phyloP scores from a whole-genome alignment of 2,888 invertebrate species.

The Drosophila flavopinicola region DNA sequence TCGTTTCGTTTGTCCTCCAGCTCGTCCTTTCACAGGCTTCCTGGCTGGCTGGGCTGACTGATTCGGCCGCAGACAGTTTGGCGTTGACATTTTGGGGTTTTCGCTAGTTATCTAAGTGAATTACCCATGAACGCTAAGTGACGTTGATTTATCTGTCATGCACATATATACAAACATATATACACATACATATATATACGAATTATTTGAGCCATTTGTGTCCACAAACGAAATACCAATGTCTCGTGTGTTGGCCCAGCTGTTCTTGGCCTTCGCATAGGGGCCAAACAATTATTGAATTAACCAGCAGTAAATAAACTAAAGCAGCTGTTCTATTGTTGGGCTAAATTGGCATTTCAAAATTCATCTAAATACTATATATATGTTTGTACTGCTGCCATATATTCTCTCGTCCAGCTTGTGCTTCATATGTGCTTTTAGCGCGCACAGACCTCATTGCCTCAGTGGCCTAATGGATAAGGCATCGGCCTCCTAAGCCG shows the following conservation, averaged over 20 bases:
- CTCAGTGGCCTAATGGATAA: conserved; percentile 72
- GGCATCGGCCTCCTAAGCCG: conserved; percentile 72
- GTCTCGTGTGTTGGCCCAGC: conserved; percentile 38
- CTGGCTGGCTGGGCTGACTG: conserved; percentile 31
- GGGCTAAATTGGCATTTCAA: conserved; percentile 25
- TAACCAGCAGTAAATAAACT: conserved; percentile 29
- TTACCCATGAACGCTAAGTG: conserved; percentile 68
- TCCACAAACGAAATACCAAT: conserved; percentile 20
- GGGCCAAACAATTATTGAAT: conserved; percentile 40
- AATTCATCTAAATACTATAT: conserved; percentile 11
- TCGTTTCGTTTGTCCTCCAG: conserved; percentile 19
- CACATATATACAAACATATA: conserved; percentile 28
- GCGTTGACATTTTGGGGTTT: conserved; percentile 61
- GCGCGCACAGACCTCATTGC: conserved; percentile 18
- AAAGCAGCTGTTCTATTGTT: conserved; percentile 34
- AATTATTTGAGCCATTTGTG: conserved; percentile 47
- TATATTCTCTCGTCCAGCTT: background rate
- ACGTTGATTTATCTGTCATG: conserved; percentile 70
- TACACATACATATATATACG: conserved; percentile 24
- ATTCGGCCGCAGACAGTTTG: conserved; percentile 39
- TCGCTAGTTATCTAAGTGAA: conserved; percentile 57
- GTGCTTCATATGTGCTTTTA: conserved; percentile 19
- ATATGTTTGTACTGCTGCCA: background rate
- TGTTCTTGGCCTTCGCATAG: conserved; percentile 44
- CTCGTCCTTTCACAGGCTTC: background rate